Base-by-base conservation (phyloP, 2,113 vertebrate genomes). In the Pygoscelis adeliae region DNA sequence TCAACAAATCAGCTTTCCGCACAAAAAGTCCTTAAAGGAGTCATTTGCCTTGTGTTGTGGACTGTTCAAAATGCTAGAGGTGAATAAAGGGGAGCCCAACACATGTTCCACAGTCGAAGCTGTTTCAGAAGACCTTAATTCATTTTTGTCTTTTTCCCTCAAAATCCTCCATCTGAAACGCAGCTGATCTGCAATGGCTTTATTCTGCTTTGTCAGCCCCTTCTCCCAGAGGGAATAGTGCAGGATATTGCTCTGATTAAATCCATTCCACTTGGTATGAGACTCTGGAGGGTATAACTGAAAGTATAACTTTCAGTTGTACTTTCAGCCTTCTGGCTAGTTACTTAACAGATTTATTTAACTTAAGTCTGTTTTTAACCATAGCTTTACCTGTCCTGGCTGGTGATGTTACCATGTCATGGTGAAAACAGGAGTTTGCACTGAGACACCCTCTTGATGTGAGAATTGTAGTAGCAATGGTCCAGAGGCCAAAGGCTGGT, bases 211-310 rank as follows among this genome's bases (percentile, higher is more conserved):
- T 91, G 52, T 30, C 72, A 49, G 44, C 10, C 47, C n/a, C 34
- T 83, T 85, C 30, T 91, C 30, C 87, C 11, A 4, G 42, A 44
- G 56, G 42, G 21, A 87, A 53, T 15, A 71, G 52, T 2, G 8
- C 80, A 89, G 80, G 87, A 80, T 91, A 94, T 87, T 89, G 72
- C 40, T 85, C 62, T 36, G 19, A 69, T 81, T 87, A 83, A 93
- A 87, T 25, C 52, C 44, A 77, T 76, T 91, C 67, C 38, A 58
- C 21, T 34, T 46, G 30, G 8, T 53, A 70, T 76, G 53, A 95
- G 50, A 32, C 15, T 52, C 50, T 20, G 34, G 8, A 66, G 40
- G 36, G 38, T 52, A 70, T 34, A 78, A 70, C 73, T 63, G 47
- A n/a, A 44, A 85, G 34, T 18, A 27, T 30, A 66, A 50, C 34